Evolutionary conservation across 2,113 vertebrate genomes (phyloP), one percentile per base, ranked within the genome.

Genomic region (Etheostoma spectabile): DNA sequence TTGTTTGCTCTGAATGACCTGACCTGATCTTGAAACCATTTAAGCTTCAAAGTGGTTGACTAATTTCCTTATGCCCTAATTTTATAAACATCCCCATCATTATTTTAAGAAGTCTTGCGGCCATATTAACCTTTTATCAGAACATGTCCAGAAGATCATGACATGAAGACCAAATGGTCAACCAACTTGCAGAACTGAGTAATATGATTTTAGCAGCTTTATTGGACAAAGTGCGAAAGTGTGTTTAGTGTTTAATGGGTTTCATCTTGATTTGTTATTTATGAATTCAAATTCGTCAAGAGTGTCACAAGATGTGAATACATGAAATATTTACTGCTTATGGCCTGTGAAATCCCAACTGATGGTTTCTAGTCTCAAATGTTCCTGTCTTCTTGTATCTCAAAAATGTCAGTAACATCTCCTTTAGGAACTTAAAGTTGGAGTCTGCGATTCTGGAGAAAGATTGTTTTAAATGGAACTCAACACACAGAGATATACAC

Each of bases 281-380:
- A 83, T 89, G 42, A 80, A 82, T 83, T 86, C 15, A 69, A 51
- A 79, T 74, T 63, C 19, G 21, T 80, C 0, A 55, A 48, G 24
- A n/a, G 65, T 71, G 72, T 61, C 8, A 11, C 38, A 42, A 42
- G 38, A 73, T 74, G 51, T 52, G 59, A 69, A 55, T 22, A 16
- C 81, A 86, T 89, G 2, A 79, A 89, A 86, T 86, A 85, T 88
- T 90, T 76, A 88, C 14, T 27, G 18, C 55, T 14, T 56, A 30
- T 60, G 33, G 53, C 67, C 30, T 60, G 46, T 64, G n/a, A 67
- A 81, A 67, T 83, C 69, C 82, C 73, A 62, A 14, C 51, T 16
- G 1, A 66, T 74, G n/a, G 60, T 68, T 51, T 66, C 27, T 42
- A 2, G 21, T 69, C 51, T 22, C 66, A 62, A 14, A 61, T 64